Percentiles rank a stretch among this genome's conserved stretches.
Evolutionary conservation across 2,797 vertebrate species (phyloP).

Genomic region (Sebastes wilsoni): DNA sequence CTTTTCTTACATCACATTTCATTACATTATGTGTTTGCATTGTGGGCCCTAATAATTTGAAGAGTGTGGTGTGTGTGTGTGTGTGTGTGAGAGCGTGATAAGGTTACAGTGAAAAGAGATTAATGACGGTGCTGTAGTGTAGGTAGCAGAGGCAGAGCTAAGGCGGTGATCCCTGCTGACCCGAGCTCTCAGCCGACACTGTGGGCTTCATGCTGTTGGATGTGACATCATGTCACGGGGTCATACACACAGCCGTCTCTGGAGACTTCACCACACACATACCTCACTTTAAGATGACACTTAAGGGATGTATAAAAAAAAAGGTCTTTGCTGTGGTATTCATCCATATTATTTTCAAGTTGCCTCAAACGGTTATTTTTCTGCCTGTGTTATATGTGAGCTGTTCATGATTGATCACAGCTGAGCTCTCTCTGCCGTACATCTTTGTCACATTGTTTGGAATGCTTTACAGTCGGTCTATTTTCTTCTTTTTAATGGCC

Average conservation of each 20-base stretch:
- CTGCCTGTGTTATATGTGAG: not conserved
- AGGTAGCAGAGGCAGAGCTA: not conserved
- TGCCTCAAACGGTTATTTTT: not conserved
- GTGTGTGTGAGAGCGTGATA: not conserved
- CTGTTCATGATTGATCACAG: constrained; percentile 6
- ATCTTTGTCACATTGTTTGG: constrained; percentile 22
- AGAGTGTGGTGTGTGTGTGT: not conserved
- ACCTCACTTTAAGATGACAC: constrained; percentile 19
- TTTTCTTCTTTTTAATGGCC: constrained; percentile 41
- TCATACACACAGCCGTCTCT: constrained; percentile 22
- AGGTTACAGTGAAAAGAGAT: constrained; percentile 10
- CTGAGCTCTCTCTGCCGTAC: not conserved
- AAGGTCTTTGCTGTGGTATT: not conserved
- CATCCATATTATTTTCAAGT: not conserved
- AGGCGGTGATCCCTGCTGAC: constrained; percentile 29
- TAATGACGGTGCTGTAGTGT: constrained; percentile 17
- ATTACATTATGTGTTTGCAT: not conserved
- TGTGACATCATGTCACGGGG: constrained; percentile 11
- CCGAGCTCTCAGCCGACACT: constrained; percentile 24
- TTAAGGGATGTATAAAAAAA: not conserved
- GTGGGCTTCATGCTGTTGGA: constrained; percentile 30
- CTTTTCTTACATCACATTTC: not conserved
- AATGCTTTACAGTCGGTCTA: constrained; percentile 30
- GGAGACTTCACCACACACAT: constrained; percentile 8
- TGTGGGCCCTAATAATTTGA: not conserved